These are phyloP conservation scores for Eurytoma adleriae DNA, from an alignment of 2,888 invertebrate genomes.

Conservation along the genomic window DNA sequence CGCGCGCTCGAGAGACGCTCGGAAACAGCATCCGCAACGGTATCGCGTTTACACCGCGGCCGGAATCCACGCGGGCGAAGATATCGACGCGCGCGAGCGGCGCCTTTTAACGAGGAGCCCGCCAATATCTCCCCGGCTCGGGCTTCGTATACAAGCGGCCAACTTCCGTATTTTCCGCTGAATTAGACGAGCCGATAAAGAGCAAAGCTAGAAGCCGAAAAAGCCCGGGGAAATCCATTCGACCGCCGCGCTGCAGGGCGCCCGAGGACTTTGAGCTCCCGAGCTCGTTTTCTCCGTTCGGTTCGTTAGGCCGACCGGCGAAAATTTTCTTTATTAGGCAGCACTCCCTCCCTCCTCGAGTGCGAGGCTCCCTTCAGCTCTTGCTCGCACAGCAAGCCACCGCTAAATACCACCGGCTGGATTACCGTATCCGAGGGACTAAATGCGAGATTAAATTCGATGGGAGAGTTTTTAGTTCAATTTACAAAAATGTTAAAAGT, in stretches of 20 bases:
- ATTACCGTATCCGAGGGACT: no score
- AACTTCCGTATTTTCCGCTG: constrained; percentile 29
- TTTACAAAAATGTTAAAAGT: no score
- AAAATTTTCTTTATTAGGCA: constrained; percentile 50
- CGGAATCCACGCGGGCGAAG: constrained; percentile 6
- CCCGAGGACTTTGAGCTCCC: constrained; percentile 1
- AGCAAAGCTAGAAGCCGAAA: constrained; percentile 28
- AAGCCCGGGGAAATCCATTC: constrained; percentile 21
- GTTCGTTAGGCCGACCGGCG: constrained; percentile 31
- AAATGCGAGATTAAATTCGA: no score
- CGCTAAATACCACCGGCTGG: not conserved
- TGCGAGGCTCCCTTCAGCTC: no score
- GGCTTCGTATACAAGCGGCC: not conserved
- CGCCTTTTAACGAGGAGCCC: not conserved
- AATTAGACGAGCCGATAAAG: constrained; percentile 45
- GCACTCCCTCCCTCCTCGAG: no score
- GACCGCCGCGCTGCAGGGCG: not conserved
- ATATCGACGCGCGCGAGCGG: constrained; percentile 13
- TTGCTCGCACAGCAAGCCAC: not conserved
- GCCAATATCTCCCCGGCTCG: not conserved
- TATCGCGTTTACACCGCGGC: constrained; percentile 1
- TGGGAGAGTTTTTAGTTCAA: no score
- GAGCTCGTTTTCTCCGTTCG: constrained; percentile 29
- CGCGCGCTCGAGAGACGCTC: not conserved
- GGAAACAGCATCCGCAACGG: constrained; percentile 8